These are phyloP conservation scores for Arenicola marina DNA, from an alignment of 2,888 invertebrate genomes.

Conservation along the genomic window DNA sequence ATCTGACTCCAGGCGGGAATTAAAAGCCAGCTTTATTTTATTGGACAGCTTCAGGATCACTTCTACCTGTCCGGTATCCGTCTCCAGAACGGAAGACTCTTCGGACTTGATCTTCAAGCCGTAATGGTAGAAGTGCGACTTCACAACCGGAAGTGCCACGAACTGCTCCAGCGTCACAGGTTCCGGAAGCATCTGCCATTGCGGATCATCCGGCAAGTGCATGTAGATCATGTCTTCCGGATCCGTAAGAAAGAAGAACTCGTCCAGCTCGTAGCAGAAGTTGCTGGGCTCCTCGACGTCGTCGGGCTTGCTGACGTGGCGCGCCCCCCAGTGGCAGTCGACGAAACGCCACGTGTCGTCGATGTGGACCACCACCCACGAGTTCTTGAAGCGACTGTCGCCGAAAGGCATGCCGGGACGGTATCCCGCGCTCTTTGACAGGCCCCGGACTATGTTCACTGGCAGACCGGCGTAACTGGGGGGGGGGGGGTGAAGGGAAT, in stretches of 20 bases:
- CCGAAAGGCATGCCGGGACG: conserved; percentile 56
- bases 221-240: conserved; percentile 57
- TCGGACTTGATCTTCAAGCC: conserved; percentile 31
- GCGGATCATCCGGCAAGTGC: conserved; percentile 55
- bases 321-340: conserved; percentile 97
- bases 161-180: conserved; percentile 61
- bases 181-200: conserved; percentile 63
- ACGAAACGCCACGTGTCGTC: conserved; percentile 97
- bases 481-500: too few species aligned
- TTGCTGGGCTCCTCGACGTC: conserved; percentile 30
- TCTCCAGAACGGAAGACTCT: conserved; percentile 51
- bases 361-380: conserved; percentile 97
- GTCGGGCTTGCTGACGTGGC: conserved; percentile 63
- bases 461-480: conserved; percentile 96
- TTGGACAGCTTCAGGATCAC: background rate
- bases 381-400: conserved; percentile 76
- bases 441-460: conserved; percentile 96
- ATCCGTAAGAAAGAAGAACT: conserved; percentile 58
- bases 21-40: conserved; percentile 32
- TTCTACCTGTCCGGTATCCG: conserved; percentile 48
- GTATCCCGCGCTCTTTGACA: conserved; percentile 97
- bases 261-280: conserved; percentile 54
- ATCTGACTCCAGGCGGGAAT: conserved; percentile 48
- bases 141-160: conserved; percentile 60
- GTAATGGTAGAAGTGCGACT: conserved; percentile 50